Evolutionary conservation across 2,113 vertebrate species (phyloP), one percentile per base, ranked within the genome.

Genomic region (Orcinus orca): DNA sequence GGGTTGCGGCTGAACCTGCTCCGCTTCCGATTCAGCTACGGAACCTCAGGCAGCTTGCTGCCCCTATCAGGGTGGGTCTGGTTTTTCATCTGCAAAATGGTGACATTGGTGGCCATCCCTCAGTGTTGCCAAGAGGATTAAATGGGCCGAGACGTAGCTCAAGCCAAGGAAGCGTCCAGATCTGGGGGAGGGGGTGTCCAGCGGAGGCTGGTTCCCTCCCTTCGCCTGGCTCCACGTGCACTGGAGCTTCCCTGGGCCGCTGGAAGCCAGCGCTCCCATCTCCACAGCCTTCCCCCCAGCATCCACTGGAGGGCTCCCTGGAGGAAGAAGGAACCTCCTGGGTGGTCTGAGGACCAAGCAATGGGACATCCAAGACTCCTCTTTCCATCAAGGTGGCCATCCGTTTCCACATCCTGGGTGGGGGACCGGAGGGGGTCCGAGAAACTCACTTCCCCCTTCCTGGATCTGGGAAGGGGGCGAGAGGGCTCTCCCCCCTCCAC

Each of bases 191-290:
- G 47, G 53, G 17, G 71, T 14, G 33, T 55, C 15, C 17, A 0
- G 15, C 7, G 44, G 25, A 50, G 87, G 36, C 6, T 10, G 44
- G n/a, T 12, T n/a, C 29, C 33, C 36, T 18, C 8, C 8, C 23
- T 8, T 44, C 0, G 23, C 21, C 2, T 5, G 36, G 25, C 20
- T 38, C 2, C 8, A 0, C 4, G 47, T 6, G 11, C 58, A 5
- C 26, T 3, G 36, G 33, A 15, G 38, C 5, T 44, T 44, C 50
- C 73, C 8, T 0, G 17, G 23, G 12, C 55, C 38, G 3, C 6
- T 13, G 15, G 9, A 13, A 92, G 29, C 33, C 17, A 0, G 5
- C 2, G 2, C 14, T 1, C 8, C 44, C 3, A 1, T 18, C 67
- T 55, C 2, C 0, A 68, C 41, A 38, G 76, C 29, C 53, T 53